Base-by-base conservation (phyloP, 1,140 invertebrate genomes). In the Stegodyphus dumicola region DNA sequence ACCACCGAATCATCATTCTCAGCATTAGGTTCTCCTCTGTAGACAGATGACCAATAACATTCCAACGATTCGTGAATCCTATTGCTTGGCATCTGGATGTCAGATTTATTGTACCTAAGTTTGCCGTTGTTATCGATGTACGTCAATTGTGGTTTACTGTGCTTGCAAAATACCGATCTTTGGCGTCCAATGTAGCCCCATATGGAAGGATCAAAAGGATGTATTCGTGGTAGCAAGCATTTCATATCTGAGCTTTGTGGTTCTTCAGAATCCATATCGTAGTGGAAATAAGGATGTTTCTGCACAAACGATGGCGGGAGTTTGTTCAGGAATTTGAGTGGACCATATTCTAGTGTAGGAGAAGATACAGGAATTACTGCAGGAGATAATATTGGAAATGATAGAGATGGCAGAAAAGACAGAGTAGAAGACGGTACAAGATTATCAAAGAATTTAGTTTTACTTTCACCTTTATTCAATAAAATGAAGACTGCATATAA, bases 151-250 rank as follows among this genome's bases (percentile, higher is more conserved):
- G 52, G 6, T n/a, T 11, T 6, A 6, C 81, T n/a, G 13, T 7
- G 5, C 18, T 17, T 54, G 56, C 81, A 83, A 9, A 49, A 7
- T 18, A 76, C 67, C 1, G 81, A n/a, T n/a, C 48, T 75, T 6
- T 71, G 33, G 13, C 6, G n/a, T 10, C 15, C 69, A 5, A 85
- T 10, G 18, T 85, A 85, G 17, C 49, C 33, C 53, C 48, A 71
- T 5, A 85, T 77, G 65, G 81, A 85, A 7, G 51, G n/a, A 51
- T 85, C 18, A 51, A 85, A 85, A 7, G 81, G 81, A 66, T 85
- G 81, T 11, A 77, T 54, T 7, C 81, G 18, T 10, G 81, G 81
- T 13, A 85, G 9, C 15, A 52, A 0, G 54, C 81, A 85, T 6
- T 33, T 64, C 49, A 77, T 71, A 13, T n/a, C 52, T 18, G 53